These are phyloP conservation scores for Coenobita brevimanus DNA, from an alignment of 1,140 invertebrate species.

Conservation along the genomic window DNA sequence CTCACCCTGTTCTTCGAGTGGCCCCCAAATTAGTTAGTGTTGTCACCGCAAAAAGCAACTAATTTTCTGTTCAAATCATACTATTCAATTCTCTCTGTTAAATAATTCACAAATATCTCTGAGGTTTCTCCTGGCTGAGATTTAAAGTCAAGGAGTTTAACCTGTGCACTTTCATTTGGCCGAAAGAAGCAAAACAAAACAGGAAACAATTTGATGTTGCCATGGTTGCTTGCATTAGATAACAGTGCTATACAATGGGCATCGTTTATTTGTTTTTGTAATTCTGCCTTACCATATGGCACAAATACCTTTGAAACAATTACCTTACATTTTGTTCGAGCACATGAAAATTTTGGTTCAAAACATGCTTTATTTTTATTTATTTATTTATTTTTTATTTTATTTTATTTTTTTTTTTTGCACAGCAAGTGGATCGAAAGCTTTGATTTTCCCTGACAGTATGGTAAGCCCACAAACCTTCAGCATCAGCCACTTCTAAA, in stretches of 20 bases:
- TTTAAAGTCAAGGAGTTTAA: conserved; percentile 9
- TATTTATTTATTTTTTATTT: no score
- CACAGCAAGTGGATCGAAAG: background rate
- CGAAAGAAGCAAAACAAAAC: background rate
- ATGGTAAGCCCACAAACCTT: no score
- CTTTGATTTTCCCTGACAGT: no score
- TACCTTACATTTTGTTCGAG: background rate
- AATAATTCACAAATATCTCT: background rate
- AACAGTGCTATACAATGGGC: conserved; percentile 1
- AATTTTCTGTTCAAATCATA: background rate
- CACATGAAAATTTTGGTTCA: conserved; percentile 12
- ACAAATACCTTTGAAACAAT: background rate
- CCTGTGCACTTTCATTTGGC: conserved; percentile 8
- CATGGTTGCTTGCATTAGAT: conserved; percentile 20
- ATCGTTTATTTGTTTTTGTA: conserved; percentile 3
- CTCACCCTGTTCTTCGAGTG: background rate
- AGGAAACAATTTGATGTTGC: conserved; percentile 5
- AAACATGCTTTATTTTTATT: no score
- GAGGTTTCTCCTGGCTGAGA: conserved; percentile 13
- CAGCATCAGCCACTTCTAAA: background rate
- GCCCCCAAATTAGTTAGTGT: conserved; percentile 11
- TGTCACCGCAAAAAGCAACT: conserved; percentile 6
- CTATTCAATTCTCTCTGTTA: background rate
- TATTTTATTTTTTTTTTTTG: background rate
- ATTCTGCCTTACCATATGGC: background rate